Conservation (phyloP, 2,113 vertebrate genomes). For the Bubo bubo region DNA sequence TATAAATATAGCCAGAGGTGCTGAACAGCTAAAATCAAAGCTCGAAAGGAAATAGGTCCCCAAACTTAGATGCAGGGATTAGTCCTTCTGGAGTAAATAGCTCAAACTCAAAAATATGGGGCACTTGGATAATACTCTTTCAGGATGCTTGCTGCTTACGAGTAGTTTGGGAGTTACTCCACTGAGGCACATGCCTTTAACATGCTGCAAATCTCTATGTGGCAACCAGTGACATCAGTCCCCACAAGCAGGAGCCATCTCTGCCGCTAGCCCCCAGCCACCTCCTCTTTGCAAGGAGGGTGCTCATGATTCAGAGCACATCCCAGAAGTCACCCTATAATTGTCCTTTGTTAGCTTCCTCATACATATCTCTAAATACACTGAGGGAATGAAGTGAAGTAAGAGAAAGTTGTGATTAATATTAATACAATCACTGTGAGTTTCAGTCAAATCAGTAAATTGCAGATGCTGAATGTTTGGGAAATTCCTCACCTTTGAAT, state of each 20-base stretch:
- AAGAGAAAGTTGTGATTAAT: background rate
- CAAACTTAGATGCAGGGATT: background rate
- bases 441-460: constrained; percentile 27
- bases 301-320: background rate
- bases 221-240: background rate
- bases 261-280: background rate
- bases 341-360: background rate
- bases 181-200: background rate
- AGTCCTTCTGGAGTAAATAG: background rate
- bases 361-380: background rate
- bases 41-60: background rate
- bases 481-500: background rate
- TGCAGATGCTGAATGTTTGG: background rate
- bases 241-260: background rate
- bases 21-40: background rate
- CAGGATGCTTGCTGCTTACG: background rate
- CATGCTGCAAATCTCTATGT: background rate
- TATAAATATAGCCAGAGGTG: background rate
- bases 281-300: background rate
- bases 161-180: background rate
- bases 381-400: background rate
- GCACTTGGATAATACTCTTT: background rate
- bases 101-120: background rate
- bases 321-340: background rate
- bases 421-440: background rate